Percentiles rank a stretch among this genome's conserved stretches.
Conservation (phyloP, 53 echinoderm and acorn worm species). For the Echinarachnius parma region DNA sequence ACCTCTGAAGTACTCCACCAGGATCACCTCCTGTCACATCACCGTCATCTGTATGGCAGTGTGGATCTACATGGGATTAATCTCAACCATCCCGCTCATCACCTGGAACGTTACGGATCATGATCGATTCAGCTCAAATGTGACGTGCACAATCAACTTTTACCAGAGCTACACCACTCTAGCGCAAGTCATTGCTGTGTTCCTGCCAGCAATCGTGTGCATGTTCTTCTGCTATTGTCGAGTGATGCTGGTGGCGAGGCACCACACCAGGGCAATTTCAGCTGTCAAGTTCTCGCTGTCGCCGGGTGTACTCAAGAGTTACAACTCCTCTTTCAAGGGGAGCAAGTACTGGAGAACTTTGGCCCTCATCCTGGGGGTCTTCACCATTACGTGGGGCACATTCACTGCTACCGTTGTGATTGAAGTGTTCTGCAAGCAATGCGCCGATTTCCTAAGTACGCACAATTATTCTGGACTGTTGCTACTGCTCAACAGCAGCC, state of each 20-base stretch:
- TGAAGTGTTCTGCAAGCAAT: constrained; percentile 58
- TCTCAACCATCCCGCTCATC: constrained; percentile 39
- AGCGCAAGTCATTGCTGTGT: constrained; percentile 60
- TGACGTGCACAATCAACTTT: constrained; percentile 29
- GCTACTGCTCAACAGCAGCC: constrained; percentile 62
- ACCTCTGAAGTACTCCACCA: constrained; percentile 75
- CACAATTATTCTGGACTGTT: constrained; percentile 67
- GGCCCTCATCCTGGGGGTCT: constrained; percentile 80
- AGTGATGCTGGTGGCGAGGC: constrained; percentile 87
- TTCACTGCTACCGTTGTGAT: constrained; percentile 53
- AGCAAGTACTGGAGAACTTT: constrained; percentile 88
- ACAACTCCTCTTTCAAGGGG: constrained; percentile 87
- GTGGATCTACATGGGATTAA: constrained; percentile 51
- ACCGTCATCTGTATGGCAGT: constrained; percentile 30
- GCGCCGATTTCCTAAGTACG: constrained; percentile 30
- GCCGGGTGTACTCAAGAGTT: constrained; percentile 71
- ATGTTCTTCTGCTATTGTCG: constrained; percentile 82
- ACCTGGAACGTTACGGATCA: constrained; percentile 14
- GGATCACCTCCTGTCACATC: constrained; percentile 66
- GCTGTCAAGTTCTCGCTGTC: constrained; percentile 83
- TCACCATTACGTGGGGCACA: constrained; percentile 73
- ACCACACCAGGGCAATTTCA: constrained; percentile 93
- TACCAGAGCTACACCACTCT: constrained; percentile 58
- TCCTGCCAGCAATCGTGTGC: constrained; percentile 62
- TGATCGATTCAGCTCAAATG: not conserved